Percentiles rank a stretch among this genome's conserved stretches.
These are phyloP conservation scores for Standfussiana lucernea DNA, from an alignment of 2,888 invertebrate genomes.

Conservation along the genomic window DNA sequence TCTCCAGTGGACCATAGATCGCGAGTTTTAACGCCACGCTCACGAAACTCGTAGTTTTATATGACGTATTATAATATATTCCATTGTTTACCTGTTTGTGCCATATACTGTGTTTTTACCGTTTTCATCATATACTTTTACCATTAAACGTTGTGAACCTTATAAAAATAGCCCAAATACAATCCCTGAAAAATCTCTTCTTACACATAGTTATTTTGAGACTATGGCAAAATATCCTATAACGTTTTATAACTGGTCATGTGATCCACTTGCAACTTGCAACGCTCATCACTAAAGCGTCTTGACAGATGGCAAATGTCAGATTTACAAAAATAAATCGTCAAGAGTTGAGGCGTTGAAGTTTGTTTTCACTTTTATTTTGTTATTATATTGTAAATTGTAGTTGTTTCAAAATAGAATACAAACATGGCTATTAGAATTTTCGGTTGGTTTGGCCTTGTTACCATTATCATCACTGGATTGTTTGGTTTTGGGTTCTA, in stretches of 20 bases:
- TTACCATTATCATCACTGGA: conserved; percentile 84
- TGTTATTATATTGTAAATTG: conserved; percentile 70
- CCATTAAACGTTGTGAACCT: no score
- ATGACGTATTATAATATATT: no score
- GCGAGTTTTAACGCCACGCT: no score
- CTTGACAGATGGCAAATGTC: conserved; percentile 51
- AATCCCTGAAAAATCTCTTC: no score
- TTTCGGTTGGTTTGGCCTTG: conserved; percentile 83
- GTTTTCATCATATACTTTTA: no score
- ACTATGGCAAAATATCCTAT: background rate
- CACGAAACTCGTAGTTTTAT: no score
- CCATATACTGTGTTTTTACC: no score
- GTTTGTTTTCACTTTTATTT: conserved; percentile 72
- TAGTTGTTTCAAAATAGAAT: conserved; percentile 60
- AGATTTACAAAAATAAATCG: conserved; percentile 65
- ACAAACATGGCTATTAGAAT: conserved; percentile 79
- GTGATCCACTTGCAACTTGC: background rate
- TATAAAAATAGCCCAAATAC: no score
- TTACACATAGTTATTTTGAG: background rate
- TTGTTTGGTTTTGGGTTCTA: conserved; percentile 86
- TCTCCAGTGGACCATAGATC: no score
- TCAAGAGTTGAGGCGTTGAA: conserved; percentile 66
- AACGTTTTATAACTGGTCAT: background rate
- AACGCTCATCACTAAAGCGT: conserved; percentile 37
- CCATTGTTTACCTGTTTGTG: no score